Percentiles rank a stretch among this genome's conserved stretches.
These are phyloP conservation scores for Trissoscelio sp. DNA, from an alignment of 2,888 invertebrate genomes.

Conservation along the genomic window DNA sequence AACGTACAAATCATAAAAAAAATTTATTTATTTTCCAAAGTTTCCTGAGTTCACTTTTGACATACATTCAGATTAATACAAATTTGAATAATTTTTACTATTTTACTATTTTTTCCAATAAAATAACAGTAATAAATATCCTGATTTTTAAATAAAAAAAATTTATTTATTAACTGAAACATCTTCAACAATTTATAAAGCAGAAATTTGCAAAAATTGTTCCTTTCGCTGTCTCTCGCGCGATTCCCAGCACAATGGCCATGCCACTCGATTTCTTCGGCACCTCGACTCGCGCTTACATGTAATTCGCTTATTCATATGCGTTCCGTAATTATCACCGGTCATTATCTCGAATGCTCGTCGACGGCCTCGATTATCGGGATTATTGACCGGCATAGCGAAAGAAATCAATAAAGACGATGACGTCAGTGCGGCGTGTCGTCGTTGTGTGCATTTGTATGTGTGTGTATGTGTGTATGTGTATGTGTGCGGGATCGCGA, in stretches of 20 bases:
- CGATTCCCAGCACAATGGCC: conserved; percentile 30
- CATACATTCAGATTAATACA: no score
- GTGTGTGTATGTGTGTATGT: not conserved
- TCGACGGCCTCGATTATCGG: conserved; percentile 70
- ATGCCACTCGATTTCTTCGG: conserved; percentile 12
- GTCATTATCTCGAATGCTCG: conserved; percentile 70
- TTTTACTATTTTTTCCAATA: no score
- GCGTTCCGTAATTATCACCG: conserved; percentile 68
- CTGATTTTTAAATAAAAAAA: no score
- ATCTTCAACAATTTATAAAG: not conserved
- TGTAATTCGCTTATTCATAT: conserved; percentile 63
- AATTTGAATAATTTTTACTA: no score
- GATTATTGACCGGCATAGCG: conserved; percentile 69
- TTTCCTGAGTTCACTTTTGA: no score
- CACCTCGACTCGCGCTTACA: conserved; percentile 25
- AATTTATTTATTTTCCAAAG: no score
- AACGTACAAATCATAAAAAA: no score
- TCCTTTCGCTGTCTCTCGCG: not conserved
- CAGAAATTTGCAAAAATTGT: not conserved
- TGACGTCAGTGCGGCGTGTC: conserved; percentile 48
- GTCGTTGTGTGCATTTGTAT: no score
- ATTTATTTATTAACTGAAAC: no score
- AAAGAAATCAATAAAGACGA: conserved; percentile 67
- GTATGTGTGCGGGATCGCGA: conserved; percentile 18
- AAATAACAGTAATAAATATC: no score